Percentiles rank a stretch among this genome's conserved stretches.
Evolutionary conservation across 2,797 vertebrate genomes (phyloP).

Genomic region (Borostomias antarcticus): DNA sequence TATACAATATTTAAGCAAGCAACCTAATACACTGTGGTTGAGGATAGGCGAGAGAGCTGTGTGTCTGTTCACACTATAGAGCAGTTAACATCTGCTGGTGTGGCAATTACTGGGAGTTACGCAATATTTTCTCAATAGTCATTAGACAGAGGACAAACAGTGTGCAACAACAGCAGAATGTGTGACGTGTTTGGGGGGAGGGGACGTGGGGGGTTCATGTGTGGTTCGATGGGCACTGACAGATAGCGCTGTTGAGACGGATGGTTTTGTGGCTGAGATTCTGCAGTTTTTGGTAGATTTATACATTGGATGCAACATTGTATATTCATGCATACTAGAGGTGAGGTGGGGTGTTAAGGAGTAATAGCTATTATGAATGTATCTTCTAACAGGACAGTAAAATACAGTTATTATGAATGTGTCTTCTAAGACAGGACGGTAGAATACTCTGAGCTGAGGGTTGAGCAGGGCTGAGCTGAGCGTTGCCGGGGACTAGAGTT

Average conservation of each 20-base stretch:
- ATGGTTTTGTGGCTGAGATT: too few species aligned
- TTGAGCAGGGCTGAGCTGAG: too few species aligned
- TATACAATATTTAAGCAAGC: not conserved
- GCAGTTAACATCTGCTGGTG: constrained; percentile 38
- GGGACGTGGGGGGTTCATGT: constrained; percentile 21
- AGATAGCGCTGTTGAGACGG: not conserved
- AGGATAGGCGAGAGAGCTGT: constrained; percentile 26
- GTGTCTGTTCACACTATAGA: constrained; percentile 22
- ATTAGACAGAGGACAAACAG: constrained; percentile 60
- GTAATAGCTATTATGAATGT: not conserved
- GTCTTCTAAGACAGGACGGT: not conserved
- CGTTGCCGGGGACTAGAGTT: too few species aligned
- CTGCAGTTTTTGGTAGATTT: not conserved
- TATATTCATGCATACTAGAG: not conserved
- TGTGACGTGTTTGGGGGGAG: constrained; percentile 20
- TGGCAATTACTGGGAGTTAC: constrained; percentile 56
- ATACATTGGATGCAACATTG: not conserved
- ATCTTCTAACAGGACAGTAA: too few species aligned
- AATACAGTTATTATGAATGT: too few species aligned
- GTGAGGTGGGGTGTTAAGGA: not conserved
- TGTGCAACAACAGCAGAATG: constrained; percentile 17
- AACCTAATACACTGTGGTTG: not conserved
- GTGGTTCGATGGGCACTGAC: constrained; percentile 1
- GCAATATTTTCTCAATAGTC: constrained; percentile 60
- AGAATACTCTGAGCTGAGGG: not conserved